Evolutionary conservation across 2,113 vertebrate genomes (phyloP), one percentile per base, ranked within the genome.

Genomic region (Perca flavescens): DNA sequence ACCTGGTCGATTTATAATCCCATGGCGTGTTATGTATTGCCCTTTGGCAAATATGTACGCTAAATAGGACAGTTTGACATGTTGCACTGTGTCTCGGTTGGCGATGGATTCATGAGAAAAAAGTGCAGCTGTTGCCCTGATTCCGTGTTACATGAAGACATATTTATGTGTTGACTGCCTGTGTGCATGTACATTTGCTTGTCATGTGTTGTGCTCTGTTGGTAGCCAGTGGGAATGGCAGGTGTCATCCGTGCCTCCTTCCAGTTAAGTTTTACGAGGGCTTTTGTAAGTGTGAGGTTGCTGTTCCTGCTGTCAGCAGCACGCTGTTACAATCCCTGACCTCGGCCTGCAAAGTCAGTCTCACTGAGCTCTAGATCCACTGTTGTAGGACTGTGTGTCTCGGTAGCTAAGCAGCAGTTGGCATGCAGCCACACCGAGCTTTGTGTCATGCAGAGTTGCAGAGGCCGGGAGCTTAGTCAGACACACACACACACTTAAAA

Each of bases 371-470:
- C 74, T 2, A 19, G 63, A 46, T 81, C 84, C 58, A 82, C 91
- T 92, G 92, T 94, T 93, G 89, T 88, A 85, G 49, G 47, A 49
- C 82, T 90, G 89, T 91, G 91, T 93, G 87, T 83, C 31, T 89
- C 63, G 40, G 92, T 91, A 88, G 90, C 92, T 92, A 89, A 91
- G 92, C 91, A 93, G 92, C 92, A 64, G 67, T 49, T 93, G 93
- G 92, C 89, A 22, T 2, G 8, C 60, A 10, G 89, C 93, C 93
- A 93, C 77, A 4, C 8, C 2, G 16, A 82, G 82, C 81, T 86
- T 71, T 83, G 79, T 86, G 87, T 92, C 91, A 84, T 53, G 79
- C 79, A 52, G 82, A 61, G 74, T 61, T 83, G 85, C 82, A 68
- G 76, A 80, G 79, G 64, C 61, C 11, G 40, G 69, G 61, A 77